These are phyloP conservation scores for Halcyon chelicuti DNA, from an alignment of 2,797 vertebrate genomes.

Conservation along the genomic window DNA sequence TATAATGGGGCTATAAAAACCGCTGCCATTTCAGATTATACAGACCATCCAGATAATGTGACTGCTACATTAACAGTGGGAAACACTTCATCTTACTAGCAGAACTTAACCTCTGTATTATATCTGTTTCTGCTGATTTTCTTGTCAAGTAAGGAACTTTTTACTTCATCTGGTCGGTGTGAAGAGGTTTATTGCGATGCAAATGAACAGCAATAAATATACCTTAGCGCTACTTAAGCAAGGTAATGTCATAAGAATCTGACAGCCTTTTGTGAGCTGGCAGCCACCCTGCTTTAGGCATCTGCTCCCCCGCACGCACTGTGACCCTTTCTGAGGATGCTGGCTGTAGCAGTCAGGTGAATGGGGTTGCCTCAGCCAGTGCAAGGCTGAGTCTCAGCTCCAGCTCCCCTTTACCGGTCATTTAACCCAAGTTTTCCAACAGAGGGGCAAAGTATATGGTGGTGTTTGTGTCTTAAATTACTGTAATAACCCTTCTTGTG, in stretches of 20 bases:
- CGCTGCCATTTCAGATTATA: neutral
- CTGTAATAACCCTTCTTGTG: neutral
- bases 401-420: neutral
- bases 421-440: neutral
- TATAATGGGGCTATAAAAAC: neutral
- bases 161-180: neutral
- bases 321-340: neutral
- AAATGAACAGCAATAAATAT: neutral
- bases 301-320: neutral
- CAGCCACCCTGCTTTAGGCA: neutral
- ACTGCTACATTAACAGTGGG: neutral
- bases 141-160: neutral
- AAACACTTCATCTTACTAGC: rapidly evolving
- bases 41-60: neutral
- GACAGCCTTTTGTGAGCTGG: neutral
- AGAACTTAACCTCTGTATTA: neutral
- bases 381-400: neutral
- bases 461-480: neutral
- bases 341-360: neutral
- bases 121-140: neutral
- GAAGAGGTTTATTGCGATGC: neutral
- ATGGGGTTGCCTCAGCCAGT: neutral
- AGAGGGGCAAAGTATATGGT: neutral
- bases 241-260: neutral
- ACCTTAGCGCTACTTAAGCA: neutral